A percentile compares a stretch with the other conserved stretches of the same genome.
Evolutionary conservation across 2,113 vertebrate species (phyloP).

Genomic region (Lophotis ruficrista): DNA sequence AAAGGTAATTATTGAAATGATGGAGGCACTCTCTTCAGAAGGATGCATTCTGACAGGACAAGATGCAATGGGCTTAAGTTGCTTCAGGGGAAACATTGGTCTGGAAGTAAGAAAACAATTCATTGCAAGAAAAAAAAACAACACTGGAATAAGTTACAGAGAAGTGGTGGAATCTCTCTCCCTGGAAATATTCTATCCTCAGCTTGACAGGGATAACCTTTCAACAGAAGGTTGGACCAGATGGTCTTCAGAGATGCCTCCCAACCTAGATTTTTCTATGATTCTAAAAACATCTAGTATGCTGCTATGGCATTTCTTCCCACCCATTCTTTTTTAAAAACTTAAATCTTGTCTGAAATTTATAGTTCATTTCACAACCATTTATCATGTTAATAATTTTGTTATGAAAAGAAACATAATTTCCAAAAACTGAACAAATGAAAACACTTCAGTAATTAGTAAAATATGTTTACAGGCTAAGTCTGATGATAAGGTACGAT

Average conservation of each 20-base stretch:
- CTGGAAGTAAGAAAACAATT: background rate
- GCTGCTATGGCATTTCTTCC: background rate
- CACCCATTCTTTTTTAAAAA: background rate
- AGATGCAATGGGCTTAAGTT: background rate
- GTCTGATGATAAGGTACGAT: background rate
- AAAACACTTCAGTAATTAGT: background rate
- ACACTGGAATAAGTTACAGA: background rate
- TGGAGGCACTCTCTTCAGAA: background rate
- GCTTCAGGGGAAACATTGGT: background rate
- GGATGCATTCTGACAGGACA: background rate
- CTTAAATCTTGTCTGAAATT: background rate
- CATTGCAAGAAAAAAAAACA: background rate
- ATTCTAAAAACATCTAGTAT: background rate
- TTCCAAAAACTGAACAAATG: background rate
- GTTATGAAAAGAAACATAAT: background rate
- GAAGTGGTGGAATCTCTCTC: background rate
- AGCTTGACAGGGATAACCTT: constrained; percentile 40
- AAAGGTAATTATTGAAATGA: background rate
- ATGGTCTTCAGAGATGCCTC: constrained; percentile 26
- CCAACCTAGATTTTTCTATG: background rate
- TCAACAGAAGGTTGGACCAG: constrained; percentile 46
- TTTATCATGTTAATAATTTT: background rate
- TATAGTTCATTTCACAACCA: background rate
- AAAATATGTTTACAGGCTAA: background rate
- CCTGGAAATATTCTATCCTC: background rate